Percentiles rank a stretch among this genome's conserved stretches.
Evolutionary conservation across 2,888 invertebrate species (phyloP).

Genomic region (Leptinotarsa peninsularis): DNA sequence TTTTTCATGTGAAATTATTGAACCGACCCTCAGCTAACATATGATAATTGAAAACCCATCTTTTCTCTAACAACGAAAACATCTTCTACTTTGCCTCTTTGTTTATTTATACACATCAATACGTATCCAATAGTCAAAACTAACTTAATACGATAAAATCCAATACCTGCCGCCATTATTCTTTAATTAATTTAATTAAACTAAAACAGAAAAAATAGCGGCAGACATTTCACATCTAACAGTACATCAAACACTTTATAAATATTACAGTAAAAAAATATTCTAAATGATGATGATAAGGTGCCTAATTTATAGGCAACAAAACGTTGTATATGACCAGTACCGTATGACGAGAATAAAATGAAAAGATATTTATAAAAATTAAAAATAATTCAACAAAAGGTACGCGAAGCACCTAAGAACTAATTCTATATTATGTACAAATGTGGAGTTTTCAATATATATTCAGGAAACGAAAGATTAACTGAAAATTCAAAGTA

Average conservation of each 20-base stretch:
- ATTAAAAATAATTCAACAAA: conserved; percentile 61
- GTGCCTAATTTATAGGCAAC: conserved; percentile 45
- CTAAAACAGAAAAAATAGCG: conserved; percentile 39
- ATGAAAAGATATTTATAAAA: conserved; percentile 57
- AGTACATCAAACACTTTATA: conserved; percentile 58
- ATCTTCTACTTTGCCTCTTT: conserved; percentile 50
- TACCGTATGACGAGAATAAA: conserved; percentile 65
- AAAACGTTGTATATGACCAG: conserved; percentile 62
- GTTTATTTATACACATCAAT: conserved; percentile 50
- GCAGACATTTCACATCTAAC: conserved; percentile 41
- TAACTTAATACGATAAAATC: conserved; percentile 42
- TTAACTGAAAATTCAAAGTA: not conserved
- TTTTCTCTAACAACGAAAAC: conserved; percentile 44
- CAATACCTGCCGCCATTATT: conserved; percentile 32
- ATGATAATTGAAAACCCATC: conserved; percentile 41
- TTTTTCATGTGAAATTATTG: not conserved
- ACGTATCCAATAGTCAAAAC: conserved; percentile 47
- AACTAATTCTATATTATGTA: conserved; percentile 56
- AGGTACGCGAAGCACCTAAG: conserved; percentile 64
- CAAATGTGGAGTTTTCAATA: conserved; percentile 27
- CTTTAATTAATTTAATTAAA: conserved; percentile 48
- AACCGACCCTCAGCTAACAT: not conserved
- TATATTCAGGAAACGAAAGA: conserved; percentile 23
- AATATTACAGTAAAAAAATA: conserved; percentile 60
- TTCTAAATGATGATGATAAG: conserved; percentile 57